phyloP scores from a whole-genome alignment of 2,888 invertebrate genomes.

The Drosophila gaucha region DNA sequence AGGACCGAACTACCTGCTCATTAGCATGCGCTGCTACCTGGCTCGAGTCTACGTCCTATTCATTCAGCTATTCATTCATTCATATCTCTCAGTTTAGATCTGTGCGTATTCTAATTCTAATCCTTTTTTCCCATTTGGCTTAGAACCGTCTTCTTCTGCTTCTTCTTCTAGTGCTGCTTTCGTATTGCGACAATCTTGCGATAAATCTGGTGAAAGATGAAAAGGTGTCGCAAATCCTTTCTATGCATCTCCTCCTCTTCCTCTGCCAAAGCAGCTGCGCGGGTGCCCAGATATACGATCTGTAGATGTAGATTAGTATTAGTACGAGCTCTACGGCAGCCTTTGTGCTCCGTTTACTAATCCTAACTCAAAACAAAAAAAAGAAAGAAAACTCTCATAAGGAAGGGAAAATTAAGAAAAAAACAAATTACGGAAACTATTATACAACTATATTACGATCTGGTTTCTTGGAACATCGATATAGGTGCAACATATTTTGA shows the following conservation, averaged over 20 bases:
- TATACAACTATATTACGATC: too few relatives aligned
- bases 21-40: slow-evolving; percentile 42
- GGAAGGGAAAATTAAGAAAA: background rate
- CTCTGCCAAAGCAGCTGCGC: slow-evolving; percentile 39
- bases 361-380: too few relatives aligned
- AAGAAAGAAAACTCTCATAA: slow-evolving; percentile 34
- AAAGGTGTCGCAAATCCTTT: slow-evolving; percentile 60
- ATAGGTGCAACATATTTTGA: too few relatives aligned
- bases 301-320: slow-evolving; percentile 11
- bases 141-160: slow-evolving; percentile 46
- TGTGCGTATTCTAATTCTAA: slow-evolving; percentile 48
- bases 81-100: slow-evolving; percentile 26
- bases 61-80: slow-evolving; percentile 23
- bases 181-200: slow-evolving; percentile 64
- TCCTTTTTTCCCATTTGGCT: too few relatives aligned
- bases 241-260: background rate
- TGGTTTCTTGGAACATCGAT: too few relatives aligned
- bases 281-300: slow-evolving; percentile 18
- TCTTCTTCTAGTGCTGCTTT: slow-evolving; percentile 40
- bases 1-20: slow-evolving; percentile 59
- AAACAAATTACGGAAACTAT: background rate
- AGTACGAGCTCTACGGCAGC: slow-evolving; percentile 11
- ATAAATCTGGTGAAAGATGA: slow-evolving; percentile 11
- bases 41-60: slow-evolving; percentile 4
- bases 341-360: background rate